Conservation (phyloP, 2,888 invertebrate species). For the Cyaniris semiargus region DNA sequence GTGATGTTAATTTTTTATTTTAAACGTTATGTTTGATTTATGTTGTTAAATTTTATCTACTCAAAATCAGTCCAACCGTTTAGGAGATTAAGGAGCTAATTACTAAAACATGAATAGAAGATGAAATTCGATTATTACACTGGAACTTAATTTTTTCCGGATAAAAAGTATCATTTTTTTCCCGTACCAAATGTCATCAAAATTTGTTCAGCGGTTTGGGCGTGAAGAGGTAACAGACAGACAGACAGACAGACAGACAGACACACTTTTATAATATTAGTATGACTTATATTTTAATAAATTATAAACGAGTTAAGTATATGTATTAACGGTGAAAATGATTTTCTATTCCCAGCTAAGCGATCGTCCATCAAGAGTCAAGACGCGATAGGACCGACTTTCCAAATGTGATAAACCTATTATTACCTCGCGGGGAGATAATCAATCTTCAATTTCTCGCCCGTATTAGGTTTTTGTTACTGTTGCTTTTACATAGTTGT, state of each 20-base stretch:
- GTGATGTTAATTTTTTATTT: background rate
- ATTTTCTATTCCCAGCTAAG: constrained; percentile 28
- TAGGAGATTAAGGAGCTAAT: background rate
- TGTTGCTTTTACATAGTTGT: background rate
- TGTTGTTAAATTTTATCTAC: background rate
- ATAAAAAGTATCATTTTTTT: too few species aligned
- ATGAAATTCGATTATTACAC: too few species aligned
- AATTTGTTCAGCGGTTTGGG: too few species aligned
- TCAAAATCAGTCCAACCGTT: background rate
- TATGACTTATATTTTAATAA: too few species aligned
- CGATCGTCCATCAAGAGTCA: constrained; percentile 1
- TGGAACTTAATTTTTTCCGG: too few species aligned
- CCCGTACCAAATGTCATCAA: too few species aligned
- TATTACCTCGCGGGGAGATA: background rate
- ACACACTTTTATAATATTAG: too few species aligned
- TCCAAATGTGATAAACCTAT: constrained; percentile 18
- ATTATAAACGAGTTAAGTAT: background rate
- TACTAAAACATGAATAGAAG: too few species aligned
- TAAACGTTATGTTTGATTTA: background rate
- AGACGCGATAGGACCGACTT: constrained; percentile 8
- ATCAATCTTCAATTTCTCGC: background rate
- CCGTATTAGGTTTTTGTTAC: constrained; percentile 3
- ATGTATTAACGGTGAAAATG: background rate
- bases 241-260: too few species aligned
- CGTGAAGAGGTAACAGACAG: too few species aligned